Evolutionary conservation across 23 tunicate genomes (phyloP).

Genomic region (Halocynthia roretzi): DNA sequence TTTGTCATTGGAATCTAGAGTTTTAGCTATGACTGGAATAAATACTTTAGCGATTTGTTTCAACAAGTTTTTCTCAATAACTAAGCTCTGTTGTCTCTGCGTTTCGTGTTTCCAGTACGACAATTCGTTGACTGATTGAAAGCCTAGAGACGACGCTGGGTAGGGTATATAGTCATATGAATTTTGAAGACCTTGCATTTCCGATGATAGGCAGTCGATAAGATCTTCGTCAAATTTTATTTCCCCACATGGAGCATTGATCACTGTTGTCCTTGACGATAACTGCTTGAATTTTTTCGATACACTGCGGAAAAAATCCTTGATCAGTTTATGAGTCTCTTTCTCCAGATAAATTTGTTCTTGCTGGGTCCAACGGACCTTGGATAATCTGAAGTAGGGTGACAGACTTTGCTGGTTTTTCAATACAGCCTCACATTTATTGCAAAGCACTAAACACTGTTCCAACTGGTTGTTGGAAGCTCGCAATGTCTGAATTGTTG

Average conservation of each 20-base stretch:
- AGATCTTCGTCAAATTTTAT: not conserved
- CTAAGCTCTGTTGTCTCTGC: conserved; percentile 3
- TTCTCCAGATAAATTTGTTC: not conserved
- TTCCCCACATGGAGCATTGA: not conserved
- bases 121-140: not conserved
- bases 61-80: conserved; percentile 4
- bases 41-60: not conserved
- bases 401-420: not conserved
- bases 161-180: not conserved
- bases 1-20: no score
- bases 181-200: not conserved
- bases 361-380: not conserved
- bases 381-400: not conserved
- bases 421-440: not conserved
- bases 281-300: not conserved
- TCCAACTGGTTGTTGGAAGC: not conserved
- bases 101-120: not conserved
- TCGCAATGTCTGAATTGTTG: not conserved
- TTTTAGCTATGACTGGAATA: not conserved
- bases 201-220: not conserved
- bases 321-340: not conserved
- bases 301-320: not conserved
- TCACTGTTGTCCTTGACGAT: not conserved
- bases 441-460: conserved; percentile 2
- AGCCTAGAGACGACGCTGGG: not conserved